Evolutionary conservation across 2,113 vertebrate genomes (phyloP).

Genomic region (Xenopus borealis): DNA sequence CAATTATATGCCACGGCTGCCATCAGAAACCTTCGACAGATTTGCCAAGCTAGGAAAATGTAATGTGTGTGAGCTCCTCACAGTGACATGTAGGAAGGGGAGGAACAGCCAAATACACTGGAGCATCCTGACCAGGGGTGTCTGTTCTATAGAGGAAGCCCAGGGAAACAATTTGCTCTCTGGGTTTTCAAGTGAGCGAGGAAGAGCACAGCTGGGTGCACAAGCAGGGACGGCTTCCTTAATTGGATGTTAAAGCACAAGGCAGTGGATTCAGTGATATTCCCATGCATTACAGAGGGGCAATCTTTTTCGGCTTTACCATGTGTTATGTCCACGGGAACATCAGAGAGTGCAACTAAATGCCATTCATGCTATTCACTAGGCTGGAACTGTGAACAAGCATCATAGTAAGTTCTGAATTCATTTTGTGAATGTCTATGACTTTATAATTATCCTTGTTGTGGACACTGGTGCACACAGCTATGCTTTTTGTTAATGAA

Average conservation of each 20-base stretch:
- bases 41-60: neutral
- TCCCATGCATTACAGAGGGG: conserved; percentile 67
- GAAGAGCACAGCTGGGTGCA: conserved; percentile 63
- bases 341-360: conserved; percentile 64
- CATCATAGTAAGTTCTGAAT: conserved; percentile 66
- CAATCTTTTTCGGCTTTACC: conserved; percentile 74
- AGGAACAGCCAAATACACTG: conserved; percentile 54
- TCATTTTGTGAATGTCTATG: neutral
- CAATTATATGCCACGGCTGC: no score
- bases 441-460: neutral
- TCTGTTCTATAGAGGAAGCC: conserved; percentile 64
- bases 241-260: conserved; percentile 72
- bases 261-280: conserved; percentile 68
- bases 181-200: conserved; percentile 60
- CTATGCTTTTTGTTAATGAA: no score
- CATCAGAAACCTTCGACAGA: no score
- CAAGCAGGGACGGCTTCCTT: conserved; percentile 70
- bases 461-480: no score
- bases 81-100: conserved; percentile 56
- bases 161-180: conserved; percentile 58
- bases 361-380: conserved; percentile 59
- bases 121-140: conserved; percentile 59
- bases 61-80: conserved; percentile 48
- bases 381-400: conserved; percentile 60
- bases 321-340: conserved; percentile 70